Evolutionary conservation across 2,888 invertebrate genomes (phyloP).

Genomic region (Teinopalpus imperialis): DNA sequence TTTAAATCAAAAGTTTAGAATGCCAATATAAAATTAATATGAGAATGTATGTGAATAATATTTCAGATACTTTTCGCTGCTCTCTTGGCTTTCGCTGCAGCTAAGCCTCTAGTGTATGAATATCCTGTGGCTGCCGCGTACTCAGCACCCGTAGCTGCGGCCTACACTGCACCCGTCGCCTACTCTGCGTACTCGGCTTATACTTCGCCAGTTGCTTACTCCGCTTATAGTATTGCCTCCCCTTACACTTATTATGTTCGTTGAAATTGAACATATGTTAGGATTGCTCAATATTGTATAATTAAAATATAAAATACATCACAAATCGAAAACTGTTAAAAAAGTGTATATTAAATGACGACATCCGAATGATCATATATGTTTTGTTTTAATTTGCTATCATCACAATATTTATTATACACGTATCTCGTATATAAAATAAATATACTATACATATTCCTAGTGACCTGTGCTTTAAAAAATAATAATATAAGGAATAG

Average conservation of each 20-base stretch:
- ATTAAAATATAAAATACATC: conserved; percentile 22
- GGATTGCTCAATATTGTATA: neutral
- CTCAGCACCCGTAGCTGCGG: conserved; percentile 68
- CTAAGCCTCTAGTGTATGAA: conserved; percentile 68
- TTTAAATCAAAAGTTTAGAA: too few species aligned
- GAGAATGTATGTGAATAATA: too few species aligned
- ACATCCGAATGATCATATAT: too few species aligned
- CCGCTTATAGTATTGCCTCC: conserved; percentile 55
- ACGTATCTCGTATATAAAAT: too few species aligned
- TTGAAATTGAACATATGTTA: conserved; percentile 32
- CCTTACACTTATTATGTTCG: conserved; percentile 66
- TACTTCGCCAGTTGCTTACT: conserved; percentile 52
- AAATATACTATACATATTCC: too few species aligned
- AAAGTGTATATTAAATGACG: conserved; percentile 15
- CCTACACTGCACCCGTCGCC: conserved; percentile 76
- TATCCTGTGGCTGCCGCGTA: conserved; percentile 61
- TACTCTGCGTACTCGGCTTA: conserved; percentile 51
- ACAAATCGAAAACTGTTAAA: conserved; percentile 5
- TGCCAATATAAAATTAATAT: too few species aligned
- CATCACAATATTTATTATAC: too few species aligned
- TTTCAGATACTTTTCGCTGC: conserved; percentile 71
- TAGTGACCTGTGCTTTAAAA: too few species aligned
- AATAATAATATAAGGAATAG: too few species aligned
- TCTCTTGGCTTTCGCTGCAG: conserved; percentile 76
- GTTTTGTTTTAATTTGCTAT: too few species aligned